These are phyloP conservation scores for Ivindomyrus marchei DNA, from an alignment of 2,113 vertebrate genomes.

Conservation along the genomic window DNA sequence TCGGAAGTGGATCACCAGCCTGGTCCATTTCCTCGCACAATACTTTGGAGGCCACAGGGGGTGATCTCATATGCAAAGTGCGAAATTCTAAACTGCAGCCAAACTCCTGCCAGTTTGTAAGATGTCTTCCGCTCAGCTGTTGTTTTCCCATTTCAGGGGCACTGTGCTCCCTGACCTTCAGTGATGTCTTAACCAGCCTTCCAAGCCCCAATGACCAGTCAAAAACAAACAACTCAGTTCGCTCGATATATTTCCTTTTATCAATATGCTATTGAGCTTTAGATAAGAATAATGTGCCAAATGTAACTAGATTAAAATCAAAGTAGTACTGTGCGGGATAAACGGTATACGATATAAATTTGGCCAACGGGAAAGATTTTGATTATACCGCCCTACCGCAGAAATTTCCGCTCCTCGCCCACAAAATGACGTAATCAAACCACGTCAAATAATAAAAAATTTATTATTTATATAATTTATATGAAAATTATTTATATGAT, in stretches of 20 bases:
- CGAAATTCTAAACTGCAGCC: slow-evolving; percentile 15
- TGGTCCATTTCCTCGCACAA: background rate
- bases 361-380: too few relatives aligned
- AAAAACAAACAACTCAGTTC: background rate
- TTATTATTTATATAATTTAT: too few relatives aligned
- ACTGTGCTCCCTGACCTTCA: background rate
- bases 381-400: too few relatives aligned
- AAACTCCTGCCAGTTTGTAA: slow-evolving; percentile 20
- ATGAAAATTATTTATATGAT: too few relatives aligned
- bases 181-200: background rate
- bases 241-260: background rate
- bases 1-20: background rate
- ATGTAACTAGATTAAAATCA: background rate
- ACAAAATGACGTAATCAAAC: too few relatives aligned
- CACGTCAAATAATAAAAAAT: too few relatives aligned
- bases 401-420: too few relatives aligned
- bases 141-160: slow-evolving; percentile 14
- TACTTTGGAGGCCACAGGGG: background rate
- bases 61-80: background rate
- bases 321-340: background rate
- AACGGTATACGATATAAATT: too few relatives aligned
- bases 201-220: background rate
- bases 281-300: background rate
- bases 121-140: slow-evolving; percentile 10
- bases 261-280: background rate